These are phyloP conservation scores for Tuta absoluta DNA, from an alignment of 2,888 invertebrate species.

Conservation along the genomic window DNA sequence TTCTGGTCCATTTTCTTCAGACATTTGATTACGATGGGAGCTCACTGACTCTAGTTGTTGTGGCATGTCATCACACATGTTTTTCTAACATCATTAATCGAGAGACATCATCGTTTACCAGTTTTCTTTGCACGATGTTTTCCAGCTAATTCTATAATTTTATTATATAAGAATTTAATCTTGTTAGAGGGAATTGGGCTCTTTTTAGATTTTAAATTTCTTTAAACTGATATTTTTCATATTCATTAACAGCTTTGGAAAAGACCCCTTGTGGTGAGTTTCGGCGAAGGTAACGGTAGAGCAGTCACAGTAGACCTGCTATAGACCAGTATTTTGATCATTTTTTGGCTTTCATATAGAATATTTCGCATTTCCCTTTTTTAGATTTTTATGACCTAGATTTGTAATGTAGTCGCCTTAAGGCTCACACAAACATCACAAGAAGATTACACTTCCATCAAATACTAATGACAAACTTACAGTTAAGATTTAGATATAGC, in stretches of 20 bases:
- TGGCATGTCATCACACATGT: conserved; percentile 56
- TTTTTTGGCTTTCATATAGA: conserved; percentile 65
- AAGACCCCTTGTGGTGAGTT: conserved; percentile 80
- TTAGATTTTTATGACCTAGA: conserved; percentile 43
- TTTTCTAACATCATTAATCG: conserved; percentile 35
- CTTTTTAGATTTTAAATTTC: conserved; percentile 26
- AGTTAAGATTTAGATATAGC: conserved; percentile 6
- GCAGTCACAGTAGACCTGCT: conserved; percentile 58
- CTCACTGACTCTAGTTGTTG: conserved; percentile 61
- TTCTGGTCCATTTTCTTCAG: conserved; percentile 24
- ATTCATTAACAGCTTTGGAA: conserved; percentile 79
- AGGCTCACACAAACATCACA: conserved; percentile 51
- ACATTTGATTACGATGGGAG: conserved; percentile 45
- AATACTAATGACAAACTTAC: conserved; percentile 18
- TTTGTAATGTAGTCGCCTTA: conserved; percentile 40
- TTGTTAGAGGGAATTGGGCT: background rate
- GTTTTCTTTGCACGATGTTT: conserved; percentile 31
- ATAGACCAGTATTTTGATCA: conserved; percentile 64
- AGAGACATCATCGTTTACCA: conserved; percentile 32
- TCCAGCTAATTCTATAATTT: conserved; percentile 29
- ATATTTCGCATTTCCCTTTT: conserved; percentile 52
- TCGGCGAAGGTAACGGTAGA: conserved; percentile 73
- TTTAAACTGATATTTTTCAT: conserved; percentile 34
- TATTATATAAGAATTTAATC: conserved; percentile 6
- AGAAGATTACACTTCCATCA: conserved; percentile 37